phyloP scores from a whole-genome alignment of 2,797 vertebrate species.

The Masticophis lateralis region DNA sequence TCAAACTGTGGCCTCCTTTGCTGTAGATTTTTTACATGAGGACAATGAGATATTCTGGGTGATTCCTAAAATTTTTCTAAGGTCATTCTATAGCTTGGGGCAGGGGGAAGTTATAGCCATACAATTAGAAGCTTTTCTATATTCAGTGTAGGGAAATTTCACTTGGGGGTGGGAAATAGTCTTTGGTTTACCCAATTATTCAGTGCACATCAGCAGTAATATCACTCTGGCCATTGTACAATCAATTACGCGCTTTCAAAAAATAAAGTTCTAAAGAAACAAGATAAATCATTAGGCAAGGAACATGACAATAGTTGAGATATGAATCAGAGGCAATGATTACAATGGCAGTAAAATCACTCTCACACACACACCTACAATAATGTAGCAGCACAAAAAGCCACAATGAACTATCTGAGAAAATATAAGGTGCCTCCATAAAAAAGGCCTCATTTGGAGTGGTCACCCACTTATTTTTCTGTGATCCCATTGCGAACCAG shows the following conservation, averaged over 20 bases:
- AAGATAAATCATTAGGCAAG: background rate
- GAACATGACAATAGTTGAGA: background rate
- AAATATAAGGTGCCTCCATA: background rate
- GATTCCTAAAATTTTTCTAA: background rate
- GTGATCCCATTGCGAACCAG: too few relatives aligned
- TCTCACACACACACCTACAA: background rate
- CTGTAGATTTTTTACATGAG: background rate
- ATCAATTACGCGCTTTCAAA: background rate
- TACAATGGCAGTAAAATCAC: background rate
- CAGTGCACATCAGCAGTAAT: background rate
- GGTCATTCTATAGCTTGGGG: background rate
- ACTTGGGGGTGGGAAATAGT: background rate
- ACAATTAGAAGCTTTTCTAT: background rate
- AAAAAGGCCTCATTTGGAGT: background rate
- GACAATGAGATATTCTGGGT: background rate
- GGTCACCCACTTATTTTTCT: background rate
- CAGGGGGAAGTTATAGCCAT: background rate
- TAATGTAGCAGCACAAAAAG: background rate
- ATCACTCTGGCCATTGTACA: background rate
- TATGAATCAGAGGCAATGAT: background rate
- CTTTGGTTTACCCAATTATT: background rate
- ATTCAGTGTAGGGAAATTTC: background rate
- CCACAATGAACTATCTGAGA: background rate
- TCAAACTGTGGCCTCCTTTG: background rate
- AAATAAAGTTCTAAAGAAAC: background rate